Base-by-base conservation (phyloP, 2,888 invertebrate genomes). In the Meandrusa payeni region DNA sequence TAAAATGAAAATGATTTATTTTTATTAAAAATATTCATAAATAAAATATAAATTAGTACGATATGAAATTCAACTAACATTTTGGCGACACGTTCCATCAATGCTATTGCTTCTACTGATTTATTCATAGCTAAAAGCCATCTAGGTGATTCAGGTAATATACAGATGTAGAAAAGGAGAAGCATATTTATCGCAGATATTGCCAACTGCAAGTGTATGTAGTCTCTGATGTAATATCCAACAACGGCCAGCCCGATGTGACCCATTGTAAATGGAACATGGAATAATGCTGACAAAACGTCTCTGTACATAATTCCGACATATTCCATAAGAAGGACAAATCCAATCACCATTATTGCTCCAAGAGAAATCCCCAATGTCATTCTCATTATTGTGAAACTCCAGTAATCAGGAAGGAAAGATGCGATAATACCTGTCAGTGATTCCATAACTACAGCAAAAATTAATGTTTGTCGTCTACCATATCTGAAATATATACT, bases 131-230 rank as follows among this genome's bases (percentile, higher is more conserved):
- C 91, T 23, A 94, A 75, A 9, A 95, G 80, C 94, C 95, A 95
- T 54, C 94, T 89, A 0, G 95, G 94, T 0, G 94, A 93, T 79
- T 95, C 95, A 2, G 94, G 94, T 28, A 95, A 74, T 24, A 93
- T 55, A 87, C 93, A 93, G 60, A 91, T 91, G 55, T 93, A 93
- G 1, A 87, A 68, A 15, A 93, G 76, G 29, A 93, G 75, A 32
- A 93, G 52, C 10, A 88, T 58, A 23, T 86, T 89, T 0, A 85
- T 79, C 3, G 90, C 58, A 0, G 92, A 92, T 55, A 93, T 89
- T 3, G 88, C 82, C 32, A 93, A 73, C 67, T 93, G 92, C 38
- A 92, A 90, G 62, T 89, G 81, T 26, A 87, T 83, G 89, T 92
- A 93, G 49, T 91, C 89, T 29, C 92, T 88, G 33, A 92, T 86